Conservation (phyloP, 2,888 invertebrate genomes). For the Drosophila picticornis region DNA sequence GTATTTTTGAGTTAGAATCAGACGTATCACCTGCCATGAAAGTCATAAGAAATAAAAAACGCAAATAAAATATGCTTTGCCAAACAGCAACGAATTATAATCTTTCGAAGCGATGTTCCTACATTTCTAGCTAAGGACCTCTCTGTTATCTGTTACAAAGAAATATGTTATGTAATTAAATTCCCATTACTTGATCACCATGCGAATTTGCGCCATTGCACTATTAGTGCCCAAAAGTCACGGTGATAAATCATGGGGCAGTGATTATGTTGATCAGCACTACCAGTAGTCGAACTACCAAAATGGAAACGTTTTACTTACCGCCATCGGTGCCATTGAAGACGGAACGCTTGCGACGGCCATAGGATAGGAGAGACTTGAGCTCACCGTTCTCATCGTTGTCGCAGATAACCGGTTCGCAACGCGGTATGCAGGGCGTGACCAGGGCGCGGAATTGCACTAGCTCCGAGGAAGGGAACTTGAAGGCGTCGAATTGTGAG, state of each 20-base stretch:
- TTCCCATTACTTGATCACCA: neutral
- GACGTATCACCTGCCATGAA: neutral
- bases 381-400: conserved; percentile 93
- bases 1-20: neutral
- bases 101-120: neutral
- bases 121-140: neutral
- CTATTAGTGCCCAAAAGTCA: conserved; percentile 28
- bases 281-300: conserved; percentile 1
- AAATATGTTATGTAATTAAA: neutral
- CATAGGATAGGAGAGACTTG: conserved; percentile 93
- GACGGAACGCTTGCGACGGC: conserved; percentile 90
- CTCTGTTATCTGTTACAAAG: conserved; percentile 3
- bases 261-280: conserved; percentile 39
- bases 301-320: conserved; percentile 66
- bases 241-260: conserved; percentile 29
- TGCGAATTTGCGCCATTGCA: conserved; percentile 17
- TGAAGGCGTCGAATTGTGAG: conserved; percentile 97
- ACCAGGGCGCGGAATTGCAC: conserved; percentile 97
- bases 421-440: conserved; percentile 96
- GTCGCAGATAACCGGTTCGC: conserved; percentile 96
- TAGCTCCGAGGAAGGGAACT: conserved; percentile 97
- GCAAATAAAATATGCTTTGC: neutral
- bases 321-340: conserved; percentile 85
- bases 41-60: neutral
- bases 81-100: neutral